These are phyloP conservation scores for Peromyscus leucopus DNA, from an alignment of 2,113 vertebrate species.

Conservation along the genomic window DNA sequence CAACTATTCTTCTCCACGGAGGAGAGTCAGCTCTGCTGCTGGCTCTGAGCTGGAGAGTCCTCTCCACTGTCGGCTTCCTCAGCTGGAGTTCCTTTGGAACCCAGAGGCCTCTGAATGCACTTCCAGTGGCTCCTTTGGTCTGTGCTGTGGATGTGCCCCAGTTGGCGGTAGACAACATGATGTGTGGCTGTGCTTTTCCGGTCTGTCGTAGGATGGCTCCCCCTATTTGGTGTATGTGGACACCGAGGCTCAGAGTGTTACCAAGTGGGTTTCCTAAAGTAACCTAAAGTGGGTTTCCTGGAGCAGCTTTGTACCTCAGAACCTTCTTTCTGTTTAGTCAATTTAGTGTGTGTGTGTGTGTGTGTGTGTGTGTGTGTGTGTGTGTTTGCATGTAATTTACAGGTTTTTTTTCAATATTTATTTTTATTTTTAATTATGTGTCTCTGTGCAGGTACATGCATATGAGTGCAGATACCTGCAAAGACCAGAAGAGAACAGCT, in stretches of 20 bases:
- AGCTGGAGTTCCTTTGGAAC: neutral
- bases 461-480: neutral
- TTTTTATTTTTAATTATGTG: neutral
- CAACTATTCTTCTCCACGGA: fast-evolving
- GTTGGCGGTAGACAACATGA: neutral
- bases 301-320: neutral
- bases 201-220: neutral
- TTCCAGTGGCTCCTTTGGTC: neutral
- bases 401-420: no score
- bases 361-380: neutral
- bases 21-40: neutral
- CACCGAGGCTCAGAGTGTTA: neutral
- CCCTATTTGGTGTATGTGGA: neutral
- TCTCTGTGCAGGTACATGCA: neutral
- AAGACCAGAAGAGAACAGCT: no score
- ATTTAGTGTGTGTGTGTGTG: neutral
- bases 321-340: slow-evolving; percentile 2
- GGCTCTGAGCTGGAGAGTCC: neutral
- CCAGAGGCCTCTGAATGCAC: neutral
- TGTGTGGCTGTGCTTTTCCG: neutral
- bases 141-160: neutral
- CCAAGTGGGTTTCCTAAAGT: neutral
- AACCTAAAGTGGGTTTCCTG: no score
- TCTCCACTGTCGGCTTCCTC: neutral
- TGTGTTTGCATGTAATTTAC: neutral